These are phyloP conservation scores for Acrocyrtus sp. DNA, from an alignment of 2,888 invertebrate species.

Conservation along the genomic window DNA sequence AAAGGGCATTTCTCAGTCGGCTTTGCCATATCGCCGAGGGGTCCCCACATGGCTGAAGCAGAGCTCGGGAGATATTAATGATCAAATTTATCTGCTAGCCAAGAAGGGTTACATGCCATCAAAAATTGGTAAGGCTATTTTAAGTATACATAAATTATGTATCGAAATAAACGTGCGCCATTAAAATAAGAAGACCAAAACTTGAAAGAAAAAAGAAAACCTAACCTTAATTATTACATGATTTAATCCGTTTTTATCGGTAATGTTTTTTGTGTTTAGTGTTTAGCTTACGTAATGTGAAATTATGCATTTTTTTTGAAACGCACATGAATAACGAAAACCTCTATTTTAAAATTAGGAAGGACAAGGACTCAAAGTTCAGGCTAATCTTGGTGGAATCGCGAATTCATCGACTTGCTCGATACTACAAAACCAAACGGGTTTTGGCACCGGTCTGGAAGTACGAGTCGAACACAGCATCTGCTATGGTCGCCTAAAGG, in stretches of 20 bases:
- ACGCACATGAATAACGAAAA: too few species aligned
- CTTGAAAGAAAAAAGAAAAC: too few species aligned
- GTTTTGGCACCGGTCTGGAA: constrained; percentile 98
- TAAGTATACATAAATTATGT: neutral
- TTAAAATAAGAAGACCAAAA: too few species aligned
- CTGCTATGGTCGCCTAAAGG: constrained; percentile 97
- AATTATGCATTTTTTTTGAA: too few species aligned
- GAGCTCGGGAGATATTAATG: constrained; percentile 97
- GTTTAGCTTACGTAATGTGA: too few species aligned
- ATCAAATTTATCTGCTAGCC: constrained; percentile 96
- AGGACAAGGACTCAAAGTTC: constrained; percentile 99
- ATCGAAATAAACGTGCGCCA: too few species aligned
- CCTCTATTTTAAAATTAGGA: constrained; percentile 70
- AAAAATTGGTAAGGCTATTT: constrained; percentile 85
- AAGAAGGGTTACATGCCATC: constrained; percentile 99
- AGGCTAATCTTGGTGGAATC: constrained; percentile 98
- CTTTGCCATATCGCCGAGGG: constrained; percentile 96
- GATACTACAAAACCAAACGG: constrained; percentile 97
- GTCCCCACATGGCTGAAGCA: constrained; percentile 99
- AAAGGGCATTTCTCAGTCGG: constrained; percentile 99
- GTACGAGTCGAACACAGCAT: constrained; percentile 98
- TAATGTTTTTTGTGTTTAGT: too few species aligned
- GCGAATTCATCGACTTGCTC: constrained; percentile 96
- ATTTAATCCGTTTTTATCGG: too few species aligned
- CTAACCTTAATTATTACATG: too few species aligned